A percentile compares a stretch with the other conserved stretches of the same genome.
phyloP scores from a whole-genome alignment of 2,113 vertebrate species.

The Talpa occidentalis region DNA sequence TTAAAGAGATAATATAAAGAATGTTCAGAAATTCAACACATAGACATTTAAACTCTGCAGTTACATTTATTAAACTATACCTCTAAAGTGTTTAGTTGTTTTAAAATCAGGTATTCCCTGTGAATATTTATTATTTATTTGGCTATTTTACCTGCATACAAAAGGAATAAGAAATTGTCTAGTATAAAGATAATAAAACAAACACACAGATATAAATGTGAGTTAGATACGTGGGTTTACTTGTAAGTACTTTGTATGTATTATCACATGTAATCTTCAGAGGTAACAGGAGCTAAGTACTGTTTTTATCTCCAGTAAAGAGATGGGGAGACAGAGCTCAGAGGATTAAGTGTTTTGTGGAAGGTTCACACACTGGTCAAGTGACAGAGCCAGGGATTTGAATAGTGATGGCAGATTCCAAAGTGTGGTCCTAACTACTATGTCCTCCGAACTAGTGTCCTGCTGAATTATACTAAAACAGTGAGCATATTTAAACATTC shows the following conservation, averaged over 20 bases:
- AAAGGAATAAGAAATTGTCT: not conserved
- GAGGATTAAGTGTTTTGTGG: not conserved
- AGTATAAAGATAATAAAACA: not conserved
- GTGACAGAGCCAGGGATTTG: not conserved
- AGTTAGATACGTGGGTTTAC: not conserved
- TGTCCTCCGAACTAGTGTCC: not conserved
- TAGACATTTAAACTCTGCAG: not conserved
- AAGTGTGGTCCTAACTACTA: not conserved
- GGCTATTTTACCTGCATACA: not conserved
- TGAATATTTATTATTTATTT: not conserved
- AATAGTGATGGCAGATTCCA: not conserved
- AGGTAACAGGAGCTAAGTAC: not conserved
- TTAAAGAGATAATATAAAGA: not conserved
- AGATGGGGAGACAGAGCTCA: not conserved
- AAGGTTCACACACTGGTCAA: not conserved
- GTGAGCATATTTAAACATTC: not conserved
- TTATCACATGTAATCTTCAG: not conserved
- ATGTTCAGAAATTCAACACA: not conserved
- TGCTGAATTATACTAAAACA: not conserved
- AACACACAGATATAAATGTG: not conserved
- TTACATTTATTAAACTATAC: not conserved
- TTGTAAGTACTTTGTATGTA: not conserved
- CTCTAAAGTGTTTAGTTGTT: not conserved
- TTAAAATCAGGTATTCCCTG: not conserved
- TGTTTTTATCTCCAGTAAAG: not conserved